phyloP scores from a whole-genome alignment of 2,113 vertebrate genomes.

The Actenoides lindsayi region DNA sequence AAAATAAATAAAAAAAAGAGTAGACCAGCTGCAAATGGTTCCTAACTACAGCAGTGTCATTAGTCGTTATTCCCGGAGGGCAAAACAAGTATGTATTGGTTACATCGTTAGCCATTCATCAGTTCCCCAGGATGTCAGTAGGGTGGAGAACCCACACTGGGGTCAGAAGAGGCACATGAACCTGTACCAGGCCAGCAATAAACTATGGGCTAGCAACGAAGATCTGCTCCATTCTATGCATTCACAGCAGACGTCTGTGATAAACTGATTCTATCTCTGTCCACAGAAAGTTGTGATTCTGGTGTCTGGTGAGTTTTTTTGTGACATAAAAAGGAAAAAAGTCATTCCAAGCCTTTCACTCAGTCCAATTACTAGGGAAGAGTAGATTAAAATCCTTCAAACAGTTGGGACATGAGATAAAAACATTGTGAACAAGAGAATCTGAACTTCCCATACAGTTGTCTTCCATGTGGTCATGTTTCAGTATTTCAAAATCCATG shows the following conservation, averaged over 20 bases:
- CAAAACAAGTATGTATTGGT: background rate
- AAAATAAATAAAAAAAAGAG: background rate
- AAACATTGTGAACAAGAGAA: background rate
- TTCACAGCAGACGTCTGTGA: background rate
- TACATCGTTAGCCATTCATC: background rate
- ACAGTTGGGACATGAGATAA: background rate
- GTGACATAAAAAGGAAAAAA: background rate
- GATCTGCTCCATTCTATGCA: background rate
- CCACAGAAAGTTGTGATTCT: background rate
- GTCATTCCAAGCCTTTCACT: background rate
- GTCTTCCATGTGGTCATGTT: background rate
- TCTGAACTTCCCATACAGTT: background rate
- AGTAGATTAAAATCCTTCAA: background rate
- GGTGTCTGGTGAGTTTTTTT: background rate
- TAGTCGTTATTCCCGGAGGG: background rate
- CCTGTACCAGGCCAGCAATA: background rate
- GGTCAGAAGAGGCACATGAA: background rate
- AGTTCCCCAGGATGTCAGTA: accelerated
- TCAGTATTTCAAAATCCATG: background rate
- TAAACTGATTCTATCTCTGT: background rate
- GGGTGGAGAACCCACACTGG: accelerated
- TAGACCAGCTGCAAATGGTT: background rate
- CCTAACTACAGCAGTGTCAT: background rate
- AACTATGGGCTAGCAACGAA: background rate
- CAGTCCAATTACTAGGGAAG: background rate